Conservation (phyloP, 2,797 vertebrate species). For the Antennarius maculatus region DNA sequence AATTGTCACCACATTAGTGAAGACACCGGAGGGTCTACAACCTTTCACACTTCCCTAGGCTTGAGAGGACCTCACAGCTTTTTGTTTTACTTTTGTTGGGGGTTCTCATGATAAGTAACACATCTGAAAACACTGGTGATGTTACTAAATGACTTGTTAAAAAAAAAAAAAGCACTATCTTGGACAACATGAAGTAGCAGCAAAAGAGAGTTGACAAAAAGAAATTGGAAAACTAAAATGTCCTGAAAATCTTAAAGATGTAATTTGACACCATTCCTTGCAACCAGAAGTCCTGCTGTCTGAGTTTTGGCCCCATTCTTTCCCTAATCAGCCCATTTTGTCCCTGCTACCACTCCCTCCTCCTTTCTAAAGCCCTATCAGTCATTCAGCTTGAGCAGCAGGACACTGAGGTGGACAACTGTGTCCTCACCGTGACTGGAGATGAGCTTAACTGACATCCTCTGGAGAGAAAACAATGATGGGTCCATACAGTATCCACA, state of each 20-base stretch:
- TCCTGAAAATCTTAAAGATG: conserved; percentile 39
- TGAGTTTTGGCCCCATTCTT: conserved; percentile 45
- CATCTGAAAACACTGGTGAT: conserved; percentile 77
- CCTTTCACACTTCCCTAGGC: conserved; percentile 62
- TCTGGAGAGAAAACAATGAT: conserved; percentile 18
- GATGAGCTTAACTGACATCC: conserved; percentile 52
- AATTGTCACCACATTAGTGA: conserved; percentile 42
- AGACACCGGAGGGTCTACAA: conserved; percentile 60
- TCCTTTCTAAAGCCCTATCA: conserved; percentile 50
- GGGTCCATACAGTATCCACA: conserved; percentile 41
- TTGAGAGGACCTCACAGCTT: conserved; percentile 32
- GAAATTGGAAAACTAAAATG: conserved; percentile 27
- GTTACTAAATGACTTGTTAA: conserved; percentile 71
- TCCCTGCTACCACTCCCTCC: conserved; percentile 36
- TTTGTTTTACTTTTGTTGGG: conserved; percentile 45
- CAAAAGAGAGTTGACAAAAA: conserved; percentile 21
- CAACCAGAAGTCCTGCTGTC: conserved; percentile 41
- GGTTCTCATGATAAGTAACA: conserved; percentile 58
- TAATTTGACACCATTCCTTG: conserved; percentile 62
- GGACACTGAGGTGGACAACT: conserved; percentile 62
- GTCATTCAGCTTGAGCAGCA: conserved; percentile 62
- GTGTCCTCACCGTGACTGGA: conserved; percentile 61
- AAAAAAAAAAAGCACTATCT: conserved; percentile 41
- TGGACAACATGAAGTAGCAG: conserved; percentile 36
- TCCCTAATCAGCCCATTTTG: conserved; percentile 57